Evolutionary conservation across 2,113 vertebrate species (phyloP).

Genomic region (Eretmochelys imbricata): DNA sequence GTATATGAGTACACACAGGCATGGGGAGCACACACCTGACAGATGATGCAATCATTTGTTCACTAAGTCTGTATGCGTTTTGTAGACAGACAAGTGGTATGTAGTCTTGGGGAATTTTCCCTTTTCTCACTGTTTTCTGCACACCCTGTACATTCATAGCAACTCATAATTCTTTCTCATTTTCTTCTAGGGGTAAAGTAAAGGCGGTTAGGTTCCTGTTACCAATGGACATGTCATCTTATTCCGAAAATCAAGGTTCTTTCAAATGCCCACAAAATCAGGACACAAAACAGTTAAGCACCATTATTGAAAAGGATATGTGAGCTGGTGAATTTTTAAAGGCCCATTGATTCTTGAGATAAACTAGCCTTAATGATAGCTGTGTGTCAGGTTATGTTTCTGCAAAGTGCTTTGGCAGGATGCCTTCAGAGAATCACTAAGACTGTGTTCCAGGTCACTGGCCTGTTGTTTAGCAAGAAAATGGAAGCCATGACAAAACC

Average conservation of each 20-base stretch:
- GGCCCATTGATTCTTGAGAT: conserved; percentile 42
- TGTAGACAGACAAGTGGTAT: rapidly evolving
- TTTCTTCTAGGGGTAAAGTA: conserved; percentile 85
- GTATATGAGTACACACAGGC: rapidly evolving
- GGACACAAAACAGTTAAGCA: conserved; percentile 73
- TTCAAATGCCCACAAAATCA: conserved; percentile 75
- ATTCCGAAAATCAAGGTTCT: conserved; percentile 80
- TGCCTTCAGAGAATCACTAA: conserved; percentile 33
- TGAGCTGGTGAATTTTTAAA: conserved; percentile 74
- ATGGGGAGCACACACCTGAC: background rate
- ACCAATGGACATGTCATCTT: conserved; percentile 79
- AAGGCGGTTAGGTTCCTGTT: conserved; percentile 94
- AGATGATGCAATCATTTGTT: background rate
- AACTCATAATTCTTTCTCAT: conserved; percentile 3
- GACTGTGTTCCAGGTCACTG: conserved; percentile 18
- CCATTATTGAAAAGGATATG: conserved; percentile 83
- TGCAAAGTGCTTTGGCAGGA: conserved; percentile 61
- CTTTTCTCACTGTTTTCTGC: background rate
- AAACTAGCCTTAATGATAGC: conserved; percentile 32
- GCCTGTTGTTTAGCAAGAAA: conserved; percentile 36
- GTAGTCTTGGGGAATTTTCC: background rate
- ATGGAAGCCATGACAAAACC: background rate
- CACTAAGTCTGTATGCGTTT: background rate
- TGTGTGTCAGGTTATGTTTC: conserved; percentile 52
- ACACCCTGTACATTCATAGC: background rate